Base-by-base conservation (phyloP, 2,888 invertebrate genomes). In the Caenorhabditis sp. region DNA sequence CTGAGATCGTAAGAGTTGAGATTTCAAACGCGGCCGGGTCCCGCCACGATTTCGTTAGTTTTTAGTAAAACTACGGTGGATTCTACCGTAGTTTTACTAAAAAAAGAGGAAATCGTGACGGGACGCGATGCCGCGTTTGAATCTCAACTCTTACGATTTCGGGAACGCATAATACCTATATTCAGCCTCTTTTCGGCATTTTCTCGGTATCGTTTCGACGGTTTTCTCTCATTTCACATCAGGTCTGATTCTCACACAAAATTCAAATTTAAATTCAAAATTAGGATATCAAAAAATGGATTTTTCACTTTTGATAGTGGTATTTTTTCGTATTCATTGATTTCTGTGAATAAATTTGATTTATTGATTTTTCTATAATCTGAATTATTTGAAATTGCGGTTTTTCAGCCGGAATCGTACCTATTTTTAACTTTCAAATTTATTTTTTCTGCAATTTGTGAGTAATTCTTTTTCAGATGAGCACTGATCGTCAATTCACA, bases 401-500 rank as follows among this genome's bases (percentile, higher is more conserved):
- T 32, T 32, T 32, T 32, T 32, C 32, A 9, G 32, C 9, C 9
- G 32, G n/a, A n/a, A n/a, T n/a, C n/a, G n/a, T n/a, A n/a, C n/a
- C n/a, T n/a, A 32, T 32, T 32, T 40, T 40, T 40, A 40, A 40
- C 9, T 32, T 32, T 32, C 9, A n/a, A n/a, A 32, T 32, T 9
- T 32, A 32, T 32, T 32, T 32, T 32, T 32, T 32, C 4, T 4
- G 32, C 5, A 32, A 4, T 32, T 32, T 32, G 32, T 32, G 32
- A 32, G 4, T 32, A 6, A 6, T 32, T 32, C 28, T 32, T 20
- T 26, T 65, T 24, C 68, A 69, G 60, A 69, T 69, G 69, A 56
- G 35, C 18, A 28, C 47, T 3, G 61, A 60, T 40, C 68, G 68
- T 18, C 68, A 58, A 56, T 40, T 71, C 9, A 9, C 65, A 20